phyloP scores from a whole-genome alignment of 2,888 invertebrate species.

The Biston stratarius region DNA sequence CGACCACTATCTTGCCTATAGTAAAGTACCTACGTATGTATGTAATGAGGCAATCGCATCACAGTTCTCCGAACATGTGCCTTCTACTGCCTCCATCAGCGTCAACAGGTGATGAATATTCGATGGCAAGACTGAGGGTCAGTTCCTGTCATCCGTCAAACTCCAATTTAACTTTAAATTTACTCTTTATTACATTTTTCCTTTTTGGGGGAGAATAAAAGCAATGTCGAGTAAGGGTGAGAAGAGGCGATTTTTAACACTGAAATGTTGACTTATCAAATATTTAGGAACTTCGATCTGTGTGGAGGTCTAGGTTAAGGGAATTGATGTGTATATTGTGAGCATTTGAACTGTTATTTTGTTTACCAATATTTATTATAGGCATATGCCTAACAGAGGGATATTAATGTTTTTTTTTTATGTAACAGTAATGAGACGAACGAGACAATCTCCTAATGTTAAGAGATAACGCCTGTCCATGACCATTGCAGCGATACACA shows the following conservation, averaged over 20 bases:
- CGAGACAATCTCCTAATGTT: too few relatives aligned
- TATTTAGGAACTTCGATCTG: slow-evolving; percentile 59
- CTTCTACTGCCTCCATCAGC: slow-evolving; percentile 52
- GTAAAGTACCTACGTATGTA: too few relatives aligned
- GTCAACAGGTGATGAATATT: slow-evolving; percentile 76
- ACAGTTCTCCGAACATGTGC: not conserved
- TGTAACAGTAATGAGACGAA: too few relatives aligned
- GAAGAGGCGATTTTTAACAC: slow-evolving; percentile 71
- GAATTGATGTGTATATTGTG: slow-evolving; percentile 7
- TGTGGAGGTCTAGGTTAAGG: slow-evolving; percentile 47
- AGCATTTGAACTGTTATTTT: slow-evolving; percentile 8
- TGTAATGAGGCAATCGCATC: too few relatives aligned
- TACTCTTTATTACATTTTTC: slow-evolving; percentile 74
- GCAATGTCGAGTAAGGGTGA: slow-evolving; percentile 72
- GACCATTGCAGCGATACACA: too few relatives aligned
- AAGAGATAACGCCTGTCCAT: too few relatives aligned
- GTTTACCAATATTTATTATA: too few relatives aligned
- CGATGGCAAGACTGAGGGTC: slow-evolving; percentile 76
- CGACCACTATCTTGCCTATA: too few relatives aligned
- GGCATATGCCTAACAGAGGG: too few relatives aligned
- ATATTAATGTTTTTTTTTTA: too few relatives aligned
- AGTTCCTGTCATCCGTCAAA: slow-evolving; percentile 78
- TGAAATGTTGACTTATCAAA: slow-evolving; percentile 75
- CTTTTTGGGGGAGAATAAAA: slow-evolving; percentile 71
- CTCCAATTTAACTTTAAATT: slow-evolving; percentile 83